A percentile compares a stretch with the other conserved stretches of the same genome.
Conservation (phyloP, 2,113 vertebrate species). For the Pelecanoides urinatrix region DNA sequence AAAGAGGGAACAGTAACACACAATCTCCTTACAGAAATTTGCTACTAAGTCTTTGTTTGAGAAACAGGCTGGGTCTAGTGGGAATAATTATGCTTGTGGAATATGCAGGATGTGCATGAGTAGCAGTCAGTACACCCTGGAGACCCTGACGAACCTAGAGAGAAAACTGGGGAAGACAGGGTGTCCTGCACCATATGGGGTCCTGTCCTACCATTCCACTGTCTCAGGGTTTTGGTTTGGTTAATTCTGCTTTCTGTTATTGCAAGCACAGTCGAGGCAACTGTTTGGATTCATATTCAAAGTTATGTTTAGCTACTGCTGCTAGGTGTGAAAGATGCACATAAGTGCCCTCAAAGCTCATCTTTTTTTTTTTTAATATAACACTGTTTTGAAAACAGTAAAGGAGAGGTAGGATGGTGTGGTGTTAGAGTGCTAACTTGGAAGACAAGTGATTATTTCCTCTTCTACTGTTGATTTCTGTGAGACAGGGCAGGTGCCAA, state of each 20-base stretch:
- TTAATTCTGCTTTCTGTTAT: not conserved
- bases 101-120: not conserved
- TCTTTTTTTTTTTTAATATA: not conserved
- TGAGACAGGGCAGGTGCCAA: not conserved
- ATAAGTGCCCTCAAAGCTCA: not conserved
- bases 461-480: not conserved
- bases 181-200: rapidly evolving
- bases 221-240: not conserved
- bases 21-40: not conserved
- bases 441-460: rapidly evolving
- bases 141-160: not conserved
- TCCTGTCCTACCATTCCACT: not conserved
- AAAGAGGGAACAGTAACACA: not conserved
- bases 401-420: not conserved
- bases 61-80: not conserved
- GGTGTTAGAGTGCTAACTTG: not conserved
- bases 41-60: not conserved
- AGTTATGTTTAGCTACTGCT: not conserved
- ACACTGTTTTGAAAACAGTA: not conserved
- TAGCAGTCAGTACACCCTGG: not conserved
- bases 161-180: not conserved
- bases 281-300: not conserved
- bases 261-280: not conserved
- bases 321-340: not conserved
- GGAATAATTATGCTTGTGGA: not conserved